Conservation (phyloP, 2,113 vertebrate species). For the Rhinolophus sinicus region DNA sequence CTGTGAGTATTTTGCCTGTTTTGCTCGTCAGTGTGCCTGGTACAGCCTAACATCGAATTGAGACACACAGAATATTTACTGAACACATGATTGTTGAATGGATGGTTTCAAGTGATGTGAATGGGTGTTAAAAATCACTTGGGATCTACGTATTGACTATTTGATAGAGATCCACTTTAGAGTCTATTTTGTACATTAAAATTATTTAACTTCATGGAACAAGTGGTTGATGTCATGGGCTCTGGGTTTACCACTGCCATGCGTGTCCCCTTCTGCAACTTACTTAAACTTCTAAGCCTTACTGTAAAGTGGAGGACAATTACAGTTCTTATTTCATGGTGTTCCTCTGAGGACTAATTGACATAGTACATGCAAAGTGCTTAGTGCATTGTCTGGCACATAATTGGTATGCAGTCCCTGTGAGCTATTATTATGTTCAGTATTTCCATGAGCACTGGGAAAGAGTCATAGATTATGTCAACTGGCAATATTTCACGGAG, state of each 20-base stretch:
- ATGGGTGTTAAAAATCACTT: slow-evolving; percentile 4
- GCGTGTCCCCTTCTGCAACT: background rate
- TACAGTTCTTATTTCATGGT: slow-evolving; percentile 5
- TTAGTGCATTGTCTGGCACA: background rate
- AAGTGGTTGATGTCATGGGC: background rate
- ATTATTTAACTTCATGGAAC: background rate
- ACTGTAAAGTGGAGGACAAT: background rate
- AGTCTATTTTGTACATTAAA: background rate
- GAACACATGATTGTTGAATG: background rate
- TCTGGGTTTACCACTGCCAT: background rate
- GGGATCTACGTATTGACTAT: background rate
- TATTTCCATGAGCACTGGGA: background rate
- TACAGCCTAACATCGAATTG: background rate
- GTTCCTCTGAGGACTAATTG: background rate
- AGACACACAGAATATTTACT: background rate
- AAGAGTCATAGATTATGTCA: background rate
- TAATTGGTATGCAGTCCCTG: background rate
- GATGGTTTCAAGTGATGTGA: background rate
- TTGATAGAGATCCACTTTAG: background rate
- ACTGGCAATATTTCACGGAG: background rate
- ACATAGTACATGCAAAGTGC: background rate
- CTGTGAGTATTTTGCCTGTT: background rate
- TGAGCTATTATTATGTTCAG: background rate
- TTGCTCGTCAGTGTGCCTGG: background rate
- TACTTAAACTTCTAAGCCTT: background rate